These are phyloP conservation scores for Ditula angustiorana DNA, from an alignment of 2,888 invertebrate genomes.

Conservation along the genomic window DNA sequence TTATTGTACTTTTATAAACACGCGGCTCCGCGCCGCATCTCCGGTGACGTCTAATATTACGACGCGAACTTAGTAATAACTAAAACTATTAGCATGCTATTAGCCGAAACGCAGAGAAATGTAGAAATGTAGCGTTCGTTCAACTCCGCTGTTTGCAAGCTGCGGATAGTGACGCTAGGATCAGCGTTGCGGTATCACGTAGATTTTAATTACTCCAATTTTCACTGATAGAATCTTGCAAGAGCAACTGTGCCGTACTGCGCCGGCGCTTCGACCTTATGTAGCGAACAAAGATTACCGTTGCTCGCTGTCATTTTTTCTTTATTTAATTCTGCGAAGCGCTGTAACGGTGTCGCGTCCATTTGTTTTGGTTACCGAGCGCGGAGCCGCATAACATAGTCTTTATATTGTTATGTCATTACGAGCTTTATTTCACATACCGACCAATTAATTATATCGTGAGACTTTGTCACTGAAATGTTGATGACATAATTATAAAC, in stretches of 20 bases:
- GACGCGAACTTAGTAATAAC: neutral
- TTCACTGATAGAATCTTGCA: conserved; percentile 49
- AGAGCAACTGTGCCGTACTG: conserved; percentile 58
- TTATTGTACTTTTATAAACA: conserved; percentile 66
- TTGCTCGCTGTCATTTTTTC: conserved; percentile 73
- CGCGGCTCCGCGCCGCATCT: conserved; percentile 40
- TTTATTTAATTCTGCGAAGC: conserved; percentile 81
- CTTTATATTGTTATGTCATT: conserved; percentile 46
- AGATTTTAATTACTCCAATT: conserved; percentile 66
- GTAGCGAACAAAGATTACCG: conserved; percentile 77
- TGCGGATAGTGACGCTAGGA: conserved; percentile 50
- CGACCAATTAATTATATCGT: conserved; percentile 37
- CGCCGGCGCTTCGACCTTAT: conserved; percentile 67
- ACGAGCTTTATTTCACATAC: conserved; percentile 34
- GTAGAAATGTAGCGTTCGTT: conserved; percentile 32
- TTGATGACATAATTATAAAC: conserved; percentile 39
- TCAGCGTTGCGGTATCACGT: conserved; percentile 52
- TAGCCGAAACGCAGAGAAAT: conserved; percentile 15
- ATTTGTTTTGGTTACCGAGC: conserved; percentile 76
- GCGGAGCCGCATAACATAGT: conserved; percentile 37
- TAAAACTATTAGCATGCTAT: neutral
- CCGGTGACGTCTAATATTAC: conserved; percentile 5
- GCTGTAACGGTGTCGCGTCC: conserved; percentile 79
- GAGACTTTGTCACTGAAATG: conserved; percentile 35
- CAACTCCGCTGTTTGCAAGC: conserved; percentile 37